Evolutionary conservation across 1,140 invertebrate species (phyloP).

Genomic region (Limonius californicus): DNA sequence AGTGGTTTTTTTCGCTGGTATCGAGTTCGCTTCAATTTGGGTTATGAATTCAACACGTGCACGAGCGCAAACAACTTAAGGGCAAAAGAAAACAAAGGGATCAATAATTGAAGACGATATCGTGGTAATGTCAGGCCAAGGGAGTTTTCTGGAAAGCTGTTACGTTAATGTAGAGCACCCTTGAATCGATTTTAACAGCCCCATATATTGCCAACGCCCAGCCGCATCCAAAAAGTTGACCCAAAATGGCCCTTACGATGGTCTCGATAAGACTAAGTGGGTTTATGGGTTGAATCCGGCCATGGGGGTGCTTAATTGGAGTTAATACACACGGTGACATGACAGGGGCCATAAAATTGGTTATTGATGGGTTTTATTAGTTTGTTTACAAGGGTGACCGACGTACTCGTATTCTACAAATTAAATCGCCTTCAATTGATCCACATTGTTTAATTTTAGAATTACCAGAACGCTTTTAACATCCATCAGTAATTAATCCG

Average conservation of each 20-base stretch:
- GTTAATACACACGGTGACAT: background rate
- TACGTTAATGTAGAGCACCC: background rate
- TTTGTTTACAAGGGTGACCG: background rate
- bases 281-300: background rate
- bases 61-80: background rate
- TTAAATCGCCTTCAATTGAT: background rate
- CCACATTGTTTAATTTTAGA: background rate
- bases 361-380: background rate
- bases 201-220: background rate
- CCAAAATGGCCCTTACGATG: background rate
- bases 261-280: background rate
- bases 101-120: background rate
- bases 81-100: background rate
- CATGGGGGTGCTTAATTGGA: background rate
- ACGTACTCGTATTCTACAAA: background rate
- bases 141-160: background rate
- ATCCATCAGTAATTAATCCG: background rate
- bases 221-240: background rate
- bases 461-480: background rate
- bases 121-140: background rate
- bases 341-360: background rate
- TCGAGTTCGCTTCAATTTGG: background rate
- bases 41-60: background rate
- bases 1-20: background rate
- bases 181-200: conserved; percentile 1